Evolutionary conservation across 2,113 vertebrate species (phyloP).

Genomic region (Centropus bengalensis): DNA sequence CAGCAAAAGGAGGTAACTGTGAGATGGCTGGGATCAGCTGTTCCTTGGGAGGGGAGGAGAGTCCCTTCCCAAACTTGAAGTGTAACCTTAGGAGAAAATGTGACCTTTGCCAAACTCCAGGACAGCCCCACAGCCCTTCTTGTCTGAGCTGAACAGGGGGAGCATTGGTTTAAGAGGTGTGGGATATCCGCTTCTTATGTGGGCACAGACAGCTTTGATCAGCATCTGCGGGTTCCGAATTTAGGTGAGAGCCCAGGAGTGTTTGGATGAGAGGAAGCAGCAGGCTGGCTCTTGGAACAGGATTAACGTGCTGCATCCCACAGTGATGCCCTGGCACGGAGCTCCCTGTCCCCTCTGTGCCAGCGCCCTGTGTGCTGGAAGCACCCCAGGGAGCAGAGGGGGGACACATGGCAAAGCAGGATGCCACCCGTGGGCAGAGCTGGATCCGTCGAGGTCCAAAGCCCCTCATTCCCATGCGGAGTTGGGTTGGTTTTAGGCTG

Average conservation of each 20-base stretch:
- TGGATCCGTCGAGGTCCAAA: accelerated
- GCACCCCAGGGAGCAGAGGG: not conserved
- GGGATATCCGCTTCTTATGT: not conserved
- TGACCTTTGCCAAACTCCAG: slow-evolving; percentile 13
- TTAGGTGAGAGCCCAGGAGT: not conserved
- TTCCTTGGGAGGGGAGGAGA: not conserved
- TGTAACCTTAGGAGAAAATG: slow-evolving; percentile 1
- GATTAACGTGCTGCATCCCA: not conserved
- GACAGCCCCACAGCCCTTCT: not conserved
- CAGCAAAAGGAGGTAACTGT: accelerated
- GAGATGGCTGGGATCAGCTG: not conserved
- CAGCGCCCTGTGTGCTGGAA: not conserved
- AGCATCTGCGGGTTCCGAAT: too few species aligned
- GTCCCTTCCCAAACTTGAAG: not conserved
- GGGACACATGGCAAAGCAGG: accelerated
- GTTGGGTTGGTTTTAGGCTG: not conserved
- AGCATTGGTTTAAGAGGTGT: not conserved
- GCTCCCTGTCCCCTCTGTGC: not conserved
- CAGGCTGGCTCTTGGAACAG: not conserved
- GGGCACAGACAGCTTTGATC: not conserved
- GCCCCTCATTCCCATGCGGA: not conserved
- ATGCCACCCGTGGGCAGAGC: not conserved
- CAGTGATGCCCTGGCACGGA: accelerated
- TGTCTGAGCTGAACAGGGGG: not conserved
- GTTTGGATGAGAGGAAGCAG: not conserved